Evolutionary conservation across 2,888 invertebrate species (phyloP).

Genomic region (Alloplasta piceator): DNA sequence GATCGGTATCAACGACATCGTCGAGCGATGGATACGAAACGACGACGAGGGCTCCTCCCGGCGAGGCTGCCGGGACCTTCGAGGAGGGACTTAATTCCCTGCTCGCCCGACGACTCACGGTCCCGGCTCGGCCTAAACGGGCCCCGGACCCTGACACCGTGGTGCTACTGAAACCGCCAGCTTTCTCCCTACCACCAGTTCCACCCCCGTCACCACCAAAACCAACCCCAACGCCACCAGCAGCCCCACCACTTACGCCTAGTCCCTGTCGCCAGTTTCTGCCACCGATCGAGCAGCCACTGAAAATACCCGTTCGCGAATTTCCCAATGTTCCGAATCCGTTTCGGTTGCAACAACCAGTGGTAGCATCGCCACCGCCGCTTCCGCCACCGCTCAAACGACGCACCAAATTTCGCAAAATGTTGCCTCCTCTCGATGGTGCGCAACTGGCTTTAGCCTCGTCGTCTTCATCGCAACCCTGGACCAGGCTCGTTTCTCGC

Average conservation of each 20-base stretch:
- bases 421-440: conserved; percentile 48
- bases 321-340: conserved; percentile 18
- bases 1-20: conserved; percentile 62
- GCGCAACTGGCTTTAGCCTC: conserved; percentile 41
- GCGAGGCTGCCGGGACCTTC: conserved; percentile 67
- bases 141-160: conserved; percentile 79
- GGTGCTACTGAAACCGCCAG: conserved; percentile 68
- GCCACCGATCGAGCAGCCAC: conserved; percentile 48
- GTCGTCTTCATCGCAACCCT: conserved; percentile 60
- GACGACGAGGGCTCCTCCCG: conserved; percentile 62
- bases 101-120: conserved; percentile 78
- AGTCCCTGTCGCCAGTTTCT: conserved; percentile 52
- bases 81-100: conserved; percentile 78
- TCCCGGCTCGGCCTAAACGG: conserved; percentile 73
- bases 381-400: conserved; percentile 72
- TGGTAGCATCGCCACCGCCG: conserved; percentile 58
- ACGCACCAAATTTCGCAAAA: conserved; percentile 73
- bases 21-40: conserved; percentile 58
- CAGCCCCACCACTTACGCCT: conserved; percentile 42
- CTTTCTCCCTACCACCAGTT: conserved; percentile 51
- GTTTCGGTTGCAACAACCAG: conserved; percentile 3
- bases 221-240: too few species aligned
- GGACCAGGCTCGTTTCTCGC: conserved; percentile 37
- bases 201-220: conserved; percentile 3
- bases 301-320: conserved; percentile 45